A percentile compares a stretch with the other conserved stretches of the same genome.
These are phyloP conservation scores for Myotis lucifugus DNA, from an alignment of 2,113 vertebrate genomes.

Conservation along the genomic window DNA sequence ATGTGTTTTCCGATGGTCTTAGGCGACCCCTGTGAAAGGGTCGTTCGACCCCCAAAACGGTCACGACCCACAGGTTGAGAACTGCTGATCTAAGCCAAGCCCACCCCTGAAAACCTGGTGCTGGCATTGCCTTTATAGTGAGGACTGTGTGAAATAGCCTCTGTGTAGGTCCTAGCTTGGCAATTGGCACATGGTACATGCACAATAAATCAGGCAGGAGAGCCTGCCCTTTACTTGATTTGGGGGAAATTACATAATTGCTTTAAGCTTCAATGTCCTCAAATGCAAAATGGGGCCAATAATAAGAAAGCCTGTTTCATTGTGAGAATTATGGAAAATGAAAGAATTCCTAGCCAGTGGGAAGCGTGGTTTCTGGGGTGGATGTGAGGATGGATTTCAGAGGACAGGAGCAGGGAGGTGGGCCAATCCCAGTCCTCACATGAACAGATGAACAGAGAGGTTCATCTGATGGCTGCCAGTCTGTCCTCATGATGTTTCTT, in stretches of 20 bases:
- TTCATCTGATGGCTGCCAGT: not conserved
- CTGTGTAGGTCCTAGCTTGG: not conserved
- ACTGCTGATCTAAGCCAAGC: no score
- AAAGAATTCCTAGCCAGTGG: not conserved
- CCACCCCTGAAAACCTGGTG: not conserved
- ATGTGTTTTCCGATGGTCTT: no score
- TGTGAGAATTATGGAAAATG: conserved; percentile 12
- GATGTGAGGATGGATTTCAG: not conserved
- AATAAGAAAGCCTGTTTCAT: not conserved
- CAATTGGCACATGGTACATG: not conserved
- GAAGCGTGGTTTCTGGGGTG: not conserved
- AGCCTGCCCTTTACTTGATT: not conserved
- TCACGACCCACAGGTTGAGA: no score
- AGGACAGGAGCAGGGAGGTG: not conserved
- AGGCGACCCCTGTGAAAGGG: no score
- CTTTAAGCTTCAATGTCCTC: not conserved
- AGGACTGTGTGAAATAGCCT: not conserved
- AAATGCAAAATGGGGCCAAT: not conserved
- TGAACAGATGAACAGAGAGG: not conserved
- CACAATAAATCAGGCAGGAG: not conserved
- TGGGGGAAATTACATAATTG: not conserved
- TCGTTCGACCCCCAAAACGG: no score
- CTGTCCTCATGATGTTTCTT: not conserved
- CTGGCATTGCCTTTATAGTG: not conserved
- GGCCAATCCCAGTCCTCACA: not conserved